Evolutionary conservation across 2,113 vertebrate species (phyloP).

Genomic region (Petrocephalus zakoni): DNA sequence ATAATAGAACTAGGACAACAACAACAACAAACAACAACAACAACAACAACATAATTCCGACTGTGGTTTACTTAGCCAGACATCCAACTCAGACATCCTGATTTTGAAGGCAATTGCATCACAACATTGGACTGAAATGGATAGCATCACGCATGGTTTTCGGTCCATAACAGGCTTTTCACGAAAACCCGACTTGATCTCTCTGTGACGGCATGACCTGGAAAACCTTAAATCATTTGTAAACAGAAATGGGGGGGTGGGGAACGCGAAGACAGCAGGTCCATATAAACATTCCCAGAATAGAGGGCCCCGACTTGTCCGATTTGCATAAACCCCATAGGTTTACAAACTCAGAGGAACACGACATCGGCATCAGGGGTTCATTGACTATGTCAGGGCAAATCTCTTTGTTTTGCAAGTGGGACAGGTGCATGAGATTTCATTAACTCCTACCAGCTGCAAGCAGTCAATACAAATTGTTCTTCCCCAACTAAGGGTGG

Average conservation of each 20-base stretch:
- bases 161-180: not conserved
- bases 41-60: not conserved
- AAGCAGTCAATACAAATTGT: conserved; percentile 33
- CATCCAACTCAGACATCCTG: not conserved
- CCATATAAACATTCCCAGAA: not conserved
- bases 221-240: not conserved
- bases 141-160: not conserved
- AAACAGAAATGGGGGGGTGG: not conserved
- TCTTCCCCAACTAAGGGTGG: conserved; percentile 7
- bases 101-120: not conserved
- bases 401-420: conserved; percentile 6
- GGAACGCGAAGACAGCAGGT: not conserved
- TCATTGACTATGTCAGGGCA: conserved; percentile 28
- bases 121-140: not conserved
- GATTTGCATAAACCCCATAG: not conserved
- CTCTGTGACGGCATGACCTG: not conserved
- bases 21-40: not conserved
- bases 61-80: not conserved
- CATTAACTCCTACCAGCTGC: conserved; percentile 27
- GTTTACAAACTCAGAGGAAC: not conserved
- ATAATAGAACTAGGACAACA: not conserved
- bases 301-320: not conserved
- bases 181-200: not conserved
- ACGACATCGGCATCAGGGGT: conserved; percentile 7
- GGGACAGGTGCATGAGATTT: conserved; percentile 46